These are phyloP conservation scores for Brachycybe producta DNA, from an alignment of 2,888 invertebrate genomes.

Conservation along the genomic window DNA sequence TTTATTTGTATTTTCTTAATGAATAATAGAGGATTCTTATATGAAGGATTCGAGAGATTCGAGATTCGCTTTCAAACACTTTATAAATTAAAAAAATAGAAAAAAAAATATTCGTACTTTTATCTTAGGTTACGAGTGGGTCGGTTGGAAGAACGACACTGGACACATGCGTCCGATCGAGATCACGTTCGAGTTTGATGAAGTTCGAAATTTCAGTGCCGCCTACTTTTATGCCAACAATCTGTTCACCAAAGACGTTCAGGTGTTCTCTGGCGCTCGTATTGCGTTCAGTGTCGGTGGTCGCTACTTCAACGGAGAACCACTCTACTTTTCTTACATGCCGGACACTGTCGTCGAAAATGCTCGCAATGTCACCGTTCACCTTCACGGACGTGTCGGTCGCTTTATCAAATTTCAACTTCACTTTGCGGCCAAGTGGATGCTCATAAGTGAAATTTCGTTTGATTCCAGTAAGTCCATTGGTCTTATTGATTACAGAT, in stretches of 20 bases:
- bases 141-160: constrained; percentile 77
- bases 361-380: constrained; percentile 66
- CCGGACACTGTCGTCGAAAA: constrained; percentile 66
- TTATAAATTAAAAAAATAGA: too few relatives aligned
- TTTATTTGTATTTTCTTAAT: too few relatives aligned
- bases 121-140: constrained; percentile 71
- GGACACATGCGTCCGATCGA: constrained; percentile 47
- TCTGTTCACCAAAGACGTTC: constrained; percentile 66
- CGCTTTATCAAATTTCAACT: constrained; percentile 64
- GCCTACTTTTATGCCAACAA: constrained; percentile 74
- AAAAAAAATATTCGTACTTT: too few relatives aligned
- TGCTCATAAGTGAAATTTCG: constrained; percentile 76
- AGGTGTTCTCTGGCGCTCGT: constrained; percentile 68
- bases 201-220: constrained; percentile 69
- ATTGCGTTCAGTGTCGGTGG: constrained; percentile 72
- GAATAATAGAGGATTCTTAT: too few relatives aligned
- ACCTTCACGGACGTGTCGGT: constrained; percentile 66
- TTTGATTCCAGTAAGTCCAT: constrained; percentile 61
- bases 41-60: too few relatives aligned
- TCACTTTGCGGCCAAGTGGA: constrained; percentile 68
- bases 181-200: constrained; percentile 74
- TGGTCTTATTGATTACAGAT: not conserved
- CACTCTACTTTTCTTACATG: constrained; percentile 55
- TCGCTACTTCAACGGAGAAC: constrained; percentile 58
- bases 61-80: too few relatives aligned